Conservation (phyloP, 2,797 vertebrate species). For the Manis crassicaudata region DNA sequence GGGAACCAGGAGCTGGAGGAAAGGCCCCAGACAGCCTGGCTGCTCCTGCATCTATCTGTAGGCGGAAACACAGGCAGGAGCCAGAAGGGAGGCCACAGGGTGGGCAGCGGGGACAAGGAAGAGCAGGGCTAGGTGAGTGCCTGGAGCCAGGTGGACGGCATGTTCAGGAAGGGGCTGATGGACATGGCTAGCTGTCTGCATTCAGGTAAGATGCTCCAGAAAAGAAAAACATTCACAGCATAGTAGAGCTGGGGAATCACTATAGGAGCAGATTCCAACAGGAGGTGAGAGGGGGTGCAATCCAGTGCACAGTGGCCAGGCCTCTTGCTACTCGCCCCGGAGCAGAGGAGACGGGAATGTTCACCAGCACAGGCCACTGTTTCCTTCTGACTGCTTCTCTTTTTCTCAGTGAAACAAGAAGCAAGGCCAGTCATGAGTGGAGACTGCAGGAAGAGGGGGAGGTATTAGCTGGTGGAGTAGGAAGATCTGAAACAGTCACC, state of each 20-base stretch:
- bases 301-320: background rate
- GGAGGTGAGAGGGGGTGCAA: background rate
- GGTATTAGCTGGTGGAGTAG: background rate
- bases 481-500: background rate
- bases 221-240: background rate
- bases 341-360: background rate
- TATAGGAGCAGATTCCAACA: background rate
- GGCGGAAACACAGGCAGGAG: background rate
- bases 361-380: background rate
- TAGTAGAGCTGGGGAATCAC: background rate
- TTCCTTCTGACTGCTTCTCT: background rate
- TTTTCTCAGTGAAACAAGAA: background rate
- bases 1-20: background rate
- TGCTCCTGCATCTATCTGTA: background rate
- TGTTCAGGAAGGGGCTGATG: no score
- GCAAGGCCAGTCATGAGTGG: background rate
- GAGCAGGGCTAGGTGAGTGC: background rate
- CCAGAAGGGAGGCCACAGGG: background rate
- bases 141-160: accelerated
- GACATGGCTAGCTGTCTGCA: background rate
- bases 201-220: background rate
- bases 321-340: no score
- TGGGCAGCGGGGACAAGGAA: background rate
- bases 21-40: background rate
- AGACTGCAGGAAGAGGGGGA: background rate